These are phyloP conservation scores for Drosophila bocki DNA, from an alignment of 1,140 invertebrate species.

Conservation along the genomic window DNA sequence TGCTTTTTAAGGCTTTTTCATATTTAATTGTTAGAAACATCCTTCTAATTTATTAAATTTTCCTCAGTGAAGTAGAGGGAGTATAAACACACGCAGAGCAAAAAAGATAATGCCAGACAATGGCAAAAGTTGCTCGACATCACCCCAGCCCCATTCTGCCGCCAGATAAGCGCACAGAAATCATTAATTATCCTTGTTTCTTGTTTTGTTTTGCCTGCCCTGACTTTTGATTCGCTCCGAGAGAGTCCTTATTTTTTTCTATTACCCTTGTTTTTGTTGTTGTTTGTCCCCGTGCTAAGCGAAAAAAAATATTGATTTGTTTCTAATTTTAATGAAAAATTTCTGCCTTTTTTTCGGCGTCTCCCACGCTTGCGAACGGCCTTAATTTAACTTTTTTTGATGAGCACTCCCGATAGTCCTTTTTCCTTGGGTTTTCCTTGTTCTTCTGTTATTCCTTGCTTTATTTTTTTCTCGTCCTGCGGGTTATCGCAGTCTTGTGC, in stretches of 20 bases:
- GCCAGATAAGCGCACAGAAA: slow-evolving; percentile 80
- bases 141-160: slow-evolving; percentile 18
- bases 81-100: slow-evolving; percentile 50
- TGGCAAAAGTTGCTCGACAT: slow-evolving; percentile 74
- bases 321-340: slow-evolving; percentile 84
- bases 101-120: slow-evolving; percentile 83
- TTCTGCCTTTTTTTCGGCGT: slow-evolving; percentile 58
- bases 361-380: slow-evolving; percentile 13
- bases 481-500: slow-evolving; percentile 79
- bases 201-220: slow-evolving; percentile 73
- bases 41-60: neutral
- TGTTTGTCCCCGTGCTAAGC: slow-evolving; percentile 6
- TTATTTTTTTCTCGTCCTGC: slow-evolving; percentile 46
- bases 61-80: slow-evolving; percentile 5
- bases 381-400: slow-evolving; percentile 83
- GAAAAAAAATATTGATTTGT: slow-evolving; percentile 82
- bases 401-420: slow-evolving; percentile 68
- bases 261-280: neutral
- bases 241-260: slow-evolving; percentile 3
- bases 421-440: slow-evolving; percentile 23
- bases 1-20: no score
- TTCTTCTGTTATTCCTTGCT: slow-evolving; percentile 11
- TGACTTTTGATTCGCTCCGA: slow-evolving; percentile 71
- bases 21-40: neutral
- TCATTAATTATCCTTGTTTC: slow-evolving; percentile 85